phyloP scores from a whole-genome alignment of 2,113 vertebrate genomes.

The Lampris incognitus region DNA sequence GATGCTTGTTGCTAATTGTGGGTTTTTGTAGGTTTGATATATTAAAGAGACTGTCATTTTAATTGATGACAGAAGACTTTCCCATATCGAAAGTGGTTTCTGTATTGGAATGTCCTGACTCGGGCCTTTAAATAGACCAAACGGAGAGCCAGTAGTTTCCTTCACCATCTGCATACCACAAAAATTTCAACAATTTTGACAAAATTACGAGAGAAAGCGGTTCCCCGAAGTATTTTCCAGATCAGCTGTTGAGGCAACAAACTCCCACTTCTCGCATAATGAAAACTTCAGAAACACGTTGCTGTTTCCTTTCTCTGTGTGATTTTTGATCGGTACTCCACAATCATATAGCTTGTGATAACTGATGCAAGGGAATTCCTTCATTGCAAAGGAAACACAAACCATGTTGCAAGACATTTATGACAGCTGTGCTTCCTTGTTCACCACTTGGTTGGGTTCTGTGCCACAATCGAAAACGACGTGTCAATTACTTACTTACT shows the following conservation, averaged over 20 bases:
- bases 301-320: background rate
- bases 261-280: background rate
- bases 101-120: conserved; percentile 16
- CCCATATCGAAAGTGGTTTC: background rate
- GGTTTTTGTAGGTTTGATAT: background rate
- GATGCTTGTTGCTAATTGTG: conserved; percentile 12
- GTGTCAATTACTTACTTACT: no score
- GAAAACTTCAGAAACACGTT: background rate
- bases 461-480: no score
- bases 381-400: background rate
- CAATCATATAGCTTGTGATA: no score
- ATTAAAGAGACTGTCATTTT: background rate
- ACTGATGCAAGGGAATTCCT: no score
- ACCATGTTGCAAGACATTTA: no score
- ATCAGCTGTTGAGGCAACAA: background rate
- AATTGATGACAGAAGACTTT: conserved; percentile 13
- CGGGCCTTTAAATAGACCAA: background rate
- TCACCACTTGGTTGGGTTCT: no score
- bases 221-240: background rate
- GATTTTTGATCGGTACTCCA: background rate
- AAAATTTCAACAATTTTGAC: background rate
- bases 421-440: no score
- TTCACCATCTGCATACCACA: background rate
- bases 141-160: background rate
- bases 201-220: background rate